Evolutionary conservation across 2,797 vertebrate species (phyloP).

Genomic region (Phaenicophaeus curvirostris): DNA sequence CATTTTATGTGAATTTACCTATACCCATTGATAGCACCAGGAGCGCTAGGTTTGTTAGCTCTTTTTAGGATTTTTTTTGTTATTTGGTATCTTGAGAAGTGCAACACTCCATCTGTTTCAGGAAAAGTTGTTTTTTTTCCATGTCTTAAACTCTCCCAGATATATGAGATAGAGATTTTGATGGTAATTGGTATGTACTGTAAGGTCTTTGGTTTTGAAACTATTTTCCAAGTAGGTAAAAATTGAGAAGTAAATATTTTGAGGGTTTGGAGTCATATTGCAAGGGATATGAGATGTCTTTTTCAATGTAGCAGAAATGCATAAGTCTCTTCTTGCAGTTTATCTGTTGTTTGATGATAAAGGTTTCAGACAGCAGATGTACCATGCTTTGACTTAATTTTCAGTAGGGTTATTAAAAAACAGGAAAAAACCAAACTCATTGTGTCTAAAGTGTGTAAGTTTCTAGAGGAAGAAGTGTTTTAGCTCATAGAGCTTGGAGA

Average conservation of each 20-base stretch:
- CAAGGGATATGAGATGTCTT: background rate
- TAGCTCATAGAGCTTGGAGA: background rate
- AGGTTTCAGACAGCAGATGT: background rate
- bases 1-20: background rate
- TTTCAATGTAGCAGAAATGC: background rate
- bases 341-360: background rate
- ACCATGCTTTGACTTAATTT: background rate
- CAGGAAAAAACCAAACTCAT: rapidly evolving
- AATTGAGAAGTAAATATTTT: background rate
- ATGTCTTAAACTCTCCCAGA: background rate
- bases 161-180: background rate
- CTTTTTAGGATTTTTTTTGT: background rate
- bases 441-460: rapidly evolving
- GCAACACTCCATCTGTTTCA: background rate
- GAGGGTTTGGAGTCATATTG: background rate
- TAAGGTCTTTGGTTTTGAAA: background rate
- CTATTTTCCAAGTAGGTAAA: background rate
- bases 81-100: background rate
- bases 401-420: background rate
- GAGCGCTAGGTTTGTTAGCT: background rate
- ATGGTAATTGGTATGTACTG: background rate
- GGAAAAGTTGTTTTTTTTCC: background rate
- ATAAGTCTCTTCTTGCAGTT: background rate
- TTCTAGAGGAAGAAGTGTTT: background rate
- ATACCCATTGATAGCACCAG: background rate